Base-by-base conservation (phyloP, 1,140 invertebrate genomes). In the Trachelipus rathkii region DNA sequence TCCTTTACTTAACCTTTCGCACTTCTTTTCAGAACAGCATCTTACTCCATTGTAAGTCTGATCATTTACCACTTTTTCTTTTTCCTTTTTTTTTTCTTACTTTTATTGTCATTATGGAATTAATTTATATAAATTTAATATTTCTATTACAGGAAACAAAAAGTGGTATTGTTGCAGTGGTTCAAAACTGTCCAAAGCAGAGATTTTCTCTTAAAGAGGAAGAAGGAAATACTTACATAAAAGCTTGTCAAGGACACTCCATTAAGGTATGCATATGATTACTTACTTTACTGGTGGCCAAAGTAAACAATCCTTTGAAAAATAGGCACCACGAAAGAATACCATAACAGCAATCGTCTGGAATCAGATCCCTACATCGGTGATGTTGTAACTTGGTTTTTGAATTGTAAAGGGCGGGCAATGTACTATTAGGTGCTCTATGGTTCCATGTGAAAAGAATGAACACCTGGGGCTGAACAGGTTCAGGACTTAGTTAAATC, bases 181-280 rank as follows among this genome's bases (percentile, higher is more conserved):
- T 70, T 21, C 10, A 70, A 33, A 24, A 70, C 15, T 70, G 68
- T 10, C 68, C 68, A 21, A 70, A 70, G 11, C 68, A 70, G 10
- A n/a, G 68, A 33, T 70, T 70, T 24, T 21, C 68, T 15, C 68
- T 70, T 13, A 70, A 70, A 33, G 68, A 70, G 11, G 23, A 24
- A 4, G 68, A 24, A 21, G 68, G 24, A 33, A 70, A n/a, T 1
- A 70, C 68, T 10, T 70, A 5, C 21, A 70, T 70, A n/a, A 70
- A 33, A 24, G 68, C 68, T 70, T 24, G 68, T 70, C 68, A 70
- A 70, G 68, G 68, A 21, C 68, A 70, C 24, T 70, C 68, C 10
- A 70, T 70, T 24, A 33, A 70, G 24, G 68, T 70, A 21, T 15
- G 4, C 21, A 23, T 23, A 11, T 11, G 5, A 33, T 24, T 70